Evolutionary conservation across 2,888 invertebrate species (phyloP), one percentile per base, ranked within the genome.

Genomic region (Meghimatium bilineatum): DNA sequence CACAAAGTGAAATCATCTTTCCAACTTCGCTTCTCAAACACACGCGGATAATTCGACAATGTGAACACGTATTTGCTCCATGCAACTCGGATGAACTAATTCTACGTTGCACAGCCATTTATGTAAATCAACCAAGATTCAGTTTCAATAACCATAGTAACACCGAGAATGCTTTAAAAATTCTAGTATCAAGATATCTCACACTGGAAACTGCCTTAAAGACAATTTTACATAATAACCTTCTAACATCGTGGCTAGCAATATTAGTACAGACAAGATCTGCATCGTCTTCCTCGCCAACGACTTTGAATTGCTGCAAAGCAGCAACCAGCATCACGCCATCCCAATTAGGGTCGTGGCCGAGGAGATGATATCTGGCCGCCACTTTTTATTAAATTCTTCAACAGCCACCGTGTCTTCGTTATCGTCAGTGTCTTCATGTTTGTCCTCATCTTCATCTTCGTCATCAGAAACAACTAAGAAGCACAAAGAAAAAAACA

Each of bases 361-460:
- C 44, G 69, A 36, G 79, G 79, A 79, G 79, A 79, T 79, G 79
- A 44, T 67, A 79, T 79, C 79, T 79, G 67, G 32, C 23, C 67
- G 69, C 44, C 67, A 56, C 32, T 49, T 38, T 79, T 67, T 67
- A 69, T 36, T 79, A 52, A 79, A 69, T 63, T 79, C 67, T 44
- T 79, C 79, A 56, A 69, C 79, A 79, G 36, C 79, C 79, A 26
- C 29, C n/a, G 66, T 52, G 63, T 77, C 79, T 23, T 67, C 69
- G 6, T 67, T 36, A 32, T 79, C 52, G n/a, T 66, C 2, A 12
- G 23, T 36, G 29, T 69, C 38, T n/a, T 76, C 76, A 20, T 76
- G 29, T 32, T 76, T 36, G 23, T 77, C 38, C 5, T 38, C 77
- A 29, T 63, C 77, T 23, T 63, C 77, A 60, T 60, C 56, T 23